Conservation (phyloP, 2,113 vertebrate genomes). For the Parus major region DNA sequence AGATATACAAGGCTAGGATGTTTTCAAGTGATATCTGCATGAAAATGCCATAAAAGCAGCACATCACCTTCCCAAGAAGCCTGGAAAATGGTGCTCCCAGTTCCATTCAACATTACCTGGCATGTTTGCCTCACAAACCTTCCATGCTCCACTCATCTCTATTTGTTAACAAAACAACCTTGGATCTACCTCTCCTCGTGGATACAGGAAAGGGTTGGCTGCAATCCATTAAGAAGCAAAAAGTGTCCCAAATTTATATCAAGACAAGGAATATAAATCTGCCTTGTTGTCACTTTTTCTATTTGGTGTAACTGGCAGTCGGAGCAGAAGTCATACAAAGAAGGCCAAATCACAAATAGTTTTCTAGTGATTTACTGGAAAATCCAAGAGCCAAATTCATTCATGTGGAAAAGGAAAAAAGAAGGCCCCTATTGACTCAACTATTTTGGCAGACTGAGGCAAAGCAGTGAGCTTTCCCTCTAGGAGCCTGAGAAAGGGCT, state of each 20-base stretch:
- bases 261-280: neutral
- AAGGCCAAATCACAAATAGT: conserved; percentile 40
- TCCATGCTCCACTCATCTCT: neutral
- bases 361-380: conserved; percentile 40
- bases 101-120: neutral
- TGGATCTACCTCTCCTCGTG: neutral
- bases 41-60: neutral
- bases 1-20: fast-evolving
- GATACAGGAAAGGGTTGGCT: neutral
- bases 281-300: conserved; percentile 8
- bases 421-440: neutral
- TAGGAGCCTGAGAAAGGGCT: neutral
- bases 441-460: neutral
- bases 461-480: neutral
- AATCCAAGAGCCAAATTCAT: neutral
- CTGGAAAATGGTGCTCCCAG: neutral
- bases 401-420: neutral
- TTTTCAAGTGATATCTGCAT: neutral
- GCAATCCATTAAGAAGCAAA: neutral
- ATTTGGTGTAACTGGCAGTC: neutral
- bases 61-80: neutral
- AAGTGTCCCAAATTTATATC: neutral
- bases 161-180: neutral
- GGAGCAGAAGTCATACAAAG: neutral
- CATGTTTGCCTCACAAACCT: neutral